These are phyloP conservation scores for Lota lota DNA, from an alignment of 2,113 vertebrate species.

Conservation along the genomic window DNA sequence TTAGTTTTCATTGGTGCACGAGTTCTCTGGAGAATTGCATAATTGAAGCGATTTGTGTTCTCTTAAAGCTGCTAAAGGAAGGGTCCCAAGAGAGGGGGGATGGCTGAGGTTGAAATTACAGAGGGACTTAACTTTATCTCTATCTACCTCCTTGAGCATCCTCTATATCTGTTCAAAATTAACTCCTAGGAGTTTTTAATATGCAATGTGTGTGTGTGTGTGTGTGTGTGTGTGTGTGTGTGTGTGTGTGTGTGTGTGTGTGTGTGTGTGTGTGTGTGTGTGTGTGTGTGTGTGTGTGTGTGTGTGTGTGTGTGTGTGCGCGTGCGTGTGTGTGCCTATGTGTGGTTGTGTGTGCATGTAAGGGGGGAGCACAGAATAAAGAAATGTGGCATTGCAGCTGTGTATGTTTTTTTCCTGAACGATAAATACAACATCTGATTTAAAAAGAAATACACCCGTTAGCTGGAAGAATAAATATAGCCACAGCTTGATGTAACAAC, in stretches of 20 bases:
- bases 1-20: neutral
- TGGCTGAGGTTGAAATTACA: conserved; percentile 51
- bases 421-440: conserved; percentile 66
- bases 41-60: conserved; percentile 68
- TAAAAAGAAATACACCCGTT: conserved; percentile 63
- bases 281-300: conserved; percentile 4
- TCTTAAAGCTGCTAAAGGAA: conserved; percentile 54
- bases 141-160: conserved; percentile 44
- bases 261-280: neutral
- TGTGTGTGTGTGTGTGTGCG: neutral
- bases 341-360: neutral
- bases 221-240: neutral
- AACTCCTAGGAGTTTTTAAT: conserved; percentile 50
- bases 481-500: conserved; percentile 32
- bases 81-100: conserved; percentile 37
- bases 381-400: no score
- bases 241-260: conserved; percentile 6
- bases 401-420: conserved; percentile 38
- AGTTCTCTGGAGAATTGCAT: conserved; percentile 59
- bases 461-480: conserved; percentile 59
- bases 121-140: conserved; percentile 58
- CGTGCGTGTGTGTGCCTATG: neutral
- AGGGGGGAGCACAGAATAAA: neutral
- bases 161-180: conserved; percentile 48
- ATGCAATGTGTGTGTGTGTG: conserved; percentile 17